Percentiles rank a stretch among this genome's conserved stretches.
Evolutionary conservation across 2,888 invertebrate genomes (phyloP).

Genomic region (Teleiodes luculella): DNA sequence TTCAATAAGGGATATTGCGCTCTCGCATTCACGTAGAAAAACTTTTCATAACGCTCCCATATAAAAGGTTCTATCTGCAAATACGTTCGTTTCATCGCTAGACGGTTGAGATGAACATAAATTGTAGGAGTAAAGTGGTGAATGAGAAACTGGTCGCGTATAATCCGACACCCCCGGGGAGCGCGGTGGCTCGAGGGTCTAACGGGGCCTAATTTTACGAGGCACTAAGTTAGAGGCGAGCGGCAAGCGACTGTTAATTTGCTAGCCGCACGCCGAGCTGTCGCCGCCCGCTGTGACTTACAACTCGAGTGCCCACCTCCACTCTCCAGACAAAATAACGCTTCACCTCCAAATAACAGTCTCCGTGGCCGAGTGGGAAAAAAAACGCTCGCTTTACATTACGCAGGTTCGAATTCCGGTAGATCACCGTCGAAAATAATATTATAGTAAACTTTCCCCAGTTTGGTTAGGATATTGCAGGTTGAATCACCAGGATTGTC

Average conservation of each 20-base stretch:
- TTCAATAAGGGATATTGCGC: constrained; percentile 27
- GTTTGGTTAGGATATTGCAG: too few relatives aligned
- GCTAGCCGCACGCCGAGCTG: constrained; percentile 62
- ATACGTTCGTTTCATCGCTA: constrained; percentile 10
- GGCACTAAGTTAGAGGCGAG: constrained; percentile 73
- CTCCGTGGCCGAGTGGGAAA: too few relatives aligned
- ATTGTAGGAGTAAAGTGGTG: constrained; percentile 36
- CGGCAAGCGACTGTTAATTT: constrained; percentile 74
- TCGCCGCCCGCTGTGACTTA: constrained; percentile 75
- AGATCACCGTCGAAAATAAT: too few relatives aligned
- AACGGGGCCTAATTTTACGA: constrained; percentile 75
- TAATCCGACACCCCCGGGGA: constrained; percentile 50
- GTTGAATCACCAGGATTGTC: too few relatives aligned
- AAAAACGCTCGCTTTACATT: too few relatives aligned
- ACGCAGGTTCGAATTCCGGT: too few relatives aligned
- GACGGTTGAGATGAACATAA: constrained; percentile 6
- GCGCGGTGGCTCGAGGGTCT: constrained; percentile 56
- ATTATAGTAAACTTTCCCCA: too few relatives aligned
- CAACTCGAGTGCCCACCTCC: constrained; percentile 31
- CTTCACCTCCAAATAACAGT: too few relatives aligned
- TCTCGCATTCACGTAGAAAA: constrained; percentile 22
- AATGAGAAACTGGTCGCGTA: constrained; percentile 49
- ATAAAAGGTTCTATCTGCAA: constrained; percentile 15
- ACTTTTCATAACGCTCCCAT: constrained; percentile 10
- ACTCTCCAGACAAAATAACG: constrained; percentile 38